A percentile compares a stretch with the other conserved stretches of the same genome.
These are phyloP conservation scores for Aplidium turbinatum DNA, from an alignment of 23 tunicate genomes.

Conservation along the genomic window DNA sequence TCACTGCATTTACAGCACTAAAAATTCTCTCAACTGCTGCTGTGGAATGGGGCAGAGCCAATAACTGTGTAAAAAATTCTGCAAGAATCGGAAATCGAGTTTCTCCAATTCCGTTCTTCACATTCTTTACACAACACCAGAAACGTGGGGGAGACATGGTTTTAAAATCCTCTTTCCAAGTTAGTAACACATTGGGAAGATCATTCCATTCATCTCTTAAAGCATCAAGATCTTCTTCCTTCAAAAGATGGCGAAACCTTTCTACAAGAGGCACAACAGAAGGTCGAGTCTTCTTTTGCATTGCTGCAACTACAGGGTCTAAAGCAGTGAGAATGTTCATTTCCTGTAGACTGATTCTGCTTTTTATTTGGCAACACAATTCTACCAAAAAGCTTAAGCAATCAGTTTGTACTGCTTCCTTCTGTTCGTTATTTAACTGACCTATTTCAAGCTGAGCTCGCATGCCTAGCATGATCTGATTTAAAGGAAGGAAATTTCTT, in stretches of 20 bases:
- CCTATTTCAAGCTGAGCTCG: not conserved
- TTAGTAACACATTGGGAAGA: not conserved
- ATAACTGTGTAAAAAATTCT: not conserved
- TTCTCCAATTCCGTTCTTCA: conserved; percentile 14
- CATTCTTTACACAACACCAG: not conserved
- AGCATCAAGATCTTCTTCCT: not conserved
- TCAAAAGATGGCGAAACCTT: not conserved
- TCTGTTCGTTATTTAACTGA: not conserved
- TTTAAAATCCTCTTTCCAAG: not conserved
- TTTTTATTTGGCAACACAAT: conserved; percentile 8
- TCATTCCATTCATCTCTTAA: conserved; percentile 1
- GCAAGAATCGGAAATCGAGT: not conserved
- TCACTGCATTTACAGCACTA: too few species aligned
- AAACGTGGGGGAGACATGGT: conserved; percentile 5
- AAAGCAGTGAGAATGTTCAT: conserved; percentile 2
- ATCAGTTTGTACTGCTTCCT: conserved; percentile 4
- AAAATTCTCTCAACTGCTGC: not conserved
- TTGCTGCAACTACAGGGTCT: too few species aligned
- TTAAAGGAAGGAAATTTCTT: not conserved
- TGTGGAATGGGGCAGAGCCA: not conserved
- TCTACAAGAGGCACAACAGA: not conserved
- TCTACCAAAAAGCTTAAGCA: conserved; percentile 5
- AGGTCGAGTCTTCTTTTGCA: too few species aligned
- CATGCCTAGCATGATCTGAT: not conserved
- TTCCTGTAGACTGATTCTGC: conserved; percentile 2